Evolutionary conservation across 2,797 vertebrate genomes (phyloP).

Genomic region (Enteromius radiatus): DNA sequence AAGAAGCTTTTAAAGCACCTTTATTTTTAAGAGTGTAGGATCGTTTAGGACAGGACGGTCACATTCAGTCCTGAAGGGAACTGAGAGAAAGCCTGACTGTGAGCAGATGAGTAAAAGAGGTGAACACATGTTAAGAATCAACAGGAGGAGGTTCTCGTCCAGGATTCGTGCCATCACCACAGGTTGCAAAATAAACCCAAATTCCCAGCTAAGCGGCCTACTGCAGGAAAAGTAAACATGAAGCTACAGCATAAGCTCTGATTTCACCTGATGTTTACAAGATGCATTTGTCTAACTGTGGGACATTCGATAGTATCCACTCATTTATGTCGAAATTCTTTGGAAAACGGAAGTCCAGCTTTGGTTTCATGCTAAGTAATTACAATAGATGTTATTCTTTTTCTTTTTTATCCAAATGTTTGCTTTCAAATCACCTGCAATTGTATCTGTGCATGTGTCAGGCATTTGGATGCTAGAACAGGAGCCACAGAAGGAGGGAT

Average conservation of each 20-base stretch:
- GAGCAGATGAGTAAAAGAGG: constrained; percentile 63
- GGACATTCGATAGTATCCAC: constrained; percentile 9
- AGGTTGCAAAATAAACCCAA: constrained; percentile 82
- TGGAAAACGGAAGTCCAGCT: background rate
- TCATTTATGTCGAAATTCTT: constrained; percentile 53
- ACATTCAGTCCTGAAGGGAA: background rate
- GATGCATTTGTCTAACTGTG: constrained; percentile 54
- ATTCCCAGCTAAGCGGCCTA: constrained; percentile 76
- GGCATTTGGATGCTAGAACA: constrained; percentile 14
- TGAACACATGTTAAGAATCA: constrained; percentile 84
- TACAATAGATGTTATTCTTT: no score
- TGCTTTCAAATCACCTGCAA: background rate
- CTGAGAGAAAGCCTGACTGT: constrained; percentile 20
- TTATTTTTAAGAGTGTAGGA: background rate
- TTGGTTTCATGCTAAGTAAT: constrained; percentile 8
- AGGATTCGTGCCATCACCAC: constrained; percentile 82
- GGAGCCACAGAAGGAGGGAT: constrained; percentile 17
- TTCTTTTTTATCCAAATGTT: background rate
- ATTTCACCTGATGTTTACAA: constrained; percentile 60
- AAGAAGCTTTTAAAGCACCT: no score
- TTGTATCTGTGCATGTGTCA: background rate
- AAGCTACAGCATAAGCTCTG: constrained; percentile 59
- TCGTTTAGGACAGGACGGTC: constrained; percentile 20
- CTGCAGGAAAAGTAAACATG: constrained; percentile 79
- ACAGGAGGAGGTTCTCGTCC: constrained; percentile 74